Base-by-base conservation (phyloP, 2,113 vertebrate genomes). In the Cyanoramphus novaezelandiae region DNA sequence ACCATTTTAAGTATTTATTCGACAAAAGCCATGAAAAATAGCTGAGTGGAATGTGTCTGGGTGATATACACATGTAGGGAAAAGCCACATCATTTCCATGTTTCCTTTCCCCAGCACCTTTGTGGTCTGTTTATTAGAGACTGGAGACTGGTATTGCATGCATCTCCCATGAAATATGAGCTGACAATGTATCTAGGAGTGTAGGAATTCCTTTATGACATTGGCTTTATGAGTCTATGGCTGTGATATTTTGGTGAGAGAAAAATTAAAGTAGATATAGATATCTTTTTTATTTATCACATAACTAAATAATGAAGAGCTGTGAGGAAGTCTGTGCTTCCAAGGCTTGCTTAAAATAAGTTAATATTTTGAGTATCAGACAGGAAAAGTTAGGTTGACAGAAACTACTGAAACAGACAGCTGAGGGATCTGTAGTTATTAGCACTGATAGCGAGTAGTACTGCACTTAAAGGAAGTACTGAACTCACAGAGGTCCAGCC, bases 321-420 rank as follows among this genome's bases (percentile, higher is more conserved):
- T 70, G 57, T 11, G 64, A 83, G 29, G 50, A 86, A 95, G 31
- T 63, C 60, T 53, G 21, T 16, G 20, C 19, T 89, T 92, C 92
- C 31, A 82, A 57, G 33, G 20, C 19, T 91, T 33, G 16, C 14
- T 75, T 87, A 29, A 44, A 83, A 35, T 46, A 69, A 77, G 6
- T 43, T 75, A 25, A 4, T 53, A n/a, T 9, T 88, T 65, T 33
- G 44, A 17, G 19, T 74, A 9, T 9, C n/a, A 83, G 11, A 9
- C 43, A 75, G 69, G 47, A 86, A 85, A 93, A 74, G 7, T 47
- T 33, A 74, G 25, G 15, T 11, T 87, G 57, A 53, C 17, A 87
- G 50, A 89, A 88, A 33, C 3, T 84, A 41, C n/a, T 79, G 47
- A 46, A 84, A 68, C 17, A 69, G 63, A 59, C 27, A 81, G 28